Evolutionary conservation across 2,113 vertebrate species (phyloP).

Genomic region (Otis tarda): DNA sequence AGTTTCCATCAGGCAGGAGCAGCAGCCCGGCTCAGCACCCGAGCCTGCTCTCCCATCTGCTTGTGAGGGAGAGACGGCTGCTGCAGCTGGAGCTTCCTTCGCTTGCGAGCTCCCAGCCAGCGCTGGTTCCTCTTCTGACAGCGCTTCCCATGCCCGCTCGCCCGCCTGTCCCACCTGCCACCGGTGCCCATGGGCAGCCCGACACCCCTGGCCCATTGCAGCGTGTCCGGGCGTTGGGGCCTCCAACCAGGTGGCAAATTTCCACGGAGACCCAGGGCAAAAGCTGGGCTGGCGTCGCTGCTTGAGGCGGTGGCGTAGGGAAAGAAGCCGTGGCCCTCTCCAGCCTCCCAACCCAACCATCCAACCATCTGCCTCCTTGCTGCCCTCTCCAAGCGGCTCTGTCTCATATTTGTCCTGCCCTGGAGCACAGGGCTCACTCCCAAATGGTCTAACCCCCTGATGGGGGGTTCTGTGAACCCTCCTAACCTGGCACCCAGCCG

Average conservation of each 20-base stretch:
- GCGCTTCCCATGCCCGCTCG: background rate
- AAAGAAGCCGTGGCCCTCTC: background rate
- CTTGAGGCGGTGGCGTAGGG: background rate
- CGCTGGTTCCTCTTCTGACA: background rate
- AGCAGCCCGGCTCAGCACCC: background rate
- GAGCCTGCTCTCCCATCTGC: background rate
- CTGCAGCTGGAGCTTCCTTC: background rate
- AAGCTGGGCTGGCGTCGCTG: background rate
- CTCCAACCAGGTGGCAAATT: background rate
- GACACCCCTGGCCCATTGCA: background rate
- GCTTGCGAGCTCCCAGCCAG: background rate
- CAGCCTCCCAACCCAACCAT: background rate
- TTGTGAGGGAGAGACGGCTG: background rate
- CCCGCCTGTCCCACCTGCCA: background rate
- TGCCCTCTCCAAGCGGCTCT: background rate
- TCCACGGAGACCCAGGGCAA: background rate
- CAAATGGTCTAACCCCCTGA: background rate
- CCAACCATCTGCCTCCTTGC: background rate
- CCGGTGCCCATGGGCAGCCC: background rate
- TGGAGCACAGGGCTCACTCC: background rate
- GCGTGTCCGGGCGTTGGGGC: background rate
- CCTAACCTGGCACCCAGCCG: background rate
- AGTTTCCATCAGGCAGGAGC: background rate
- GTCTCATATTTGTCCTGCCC: background rate
- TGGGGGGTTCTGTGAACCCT: background rate